A percentile compares a stretch with the other conserved stretches of the same genome.
phyloP scores from a whole-genome alignment of 2,113 vertebrate species.

The Lophius piscatorius region DNA sequence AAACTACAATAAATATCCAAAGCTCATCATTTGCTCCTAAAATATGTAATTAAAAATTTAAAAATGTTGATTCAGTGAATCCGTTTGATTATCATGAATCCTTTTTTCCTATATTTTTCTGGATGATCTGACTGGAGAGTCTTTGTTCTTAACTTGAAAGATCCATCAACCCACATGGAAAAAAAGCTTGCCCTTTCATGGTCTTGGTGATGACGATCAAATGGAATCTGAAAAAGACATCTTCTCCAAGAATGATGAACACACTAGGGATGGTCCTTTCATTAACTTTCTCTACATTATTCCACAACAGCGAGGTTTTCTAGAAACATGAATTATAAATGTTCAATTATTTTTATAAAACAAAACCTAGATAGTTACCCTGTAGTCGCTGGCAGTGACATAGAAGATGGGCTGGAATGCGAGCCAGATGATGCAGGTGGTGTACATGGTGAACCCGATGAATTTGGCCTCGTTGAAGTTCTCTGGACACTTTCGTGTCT shows the following conservation, averaged over 20 bases:
- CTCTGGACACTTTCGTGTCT: conserved; percentile 97
- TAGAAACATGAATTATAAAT: conserved; percentile 12
- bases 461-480: conserved; percentile 99
- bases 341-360: background rate
- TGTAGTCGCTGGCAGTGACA: conserved; percentile 97
- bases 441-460: conserved; percentile 99
- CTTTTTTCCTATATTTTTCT: conserved; percentile 43
- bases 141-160: conserved; percentile 64
- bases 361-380: conserved; percentile 79
- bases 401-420: conserved; percentile 99
- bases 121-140: conserved; percentile 41
- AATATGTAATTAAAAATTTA: conserved; percentile 34
- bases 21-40: conserved; percentile 6
- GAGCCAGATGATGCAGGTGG: conserved; percentile 99
- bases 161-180: conserved; percentile 53
- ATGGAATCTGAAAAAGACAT: conserved; percentile 54
- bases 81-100: conserved; percentile 42
- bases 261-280: conserved; percentile 48
- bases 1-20: conserved; percentile 14
- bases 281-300: conserved; percentile 41
- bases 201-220: conserved; percentile 54
- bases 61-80: conserved; percentile 20
- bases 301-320: conserved; percentile 6
- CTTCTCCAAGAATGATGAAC: conserved; percentile 31
- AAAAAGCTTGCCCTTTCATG: conserved; percentile 44